Percentiles rank a stretch among this genome's conserved stretches.
These are phyloP conservation scores for Dolichallabes microphthalmus DNA, from an alignment of 2,113 vertebrate species.

Conservation along the genomic window DNA sequence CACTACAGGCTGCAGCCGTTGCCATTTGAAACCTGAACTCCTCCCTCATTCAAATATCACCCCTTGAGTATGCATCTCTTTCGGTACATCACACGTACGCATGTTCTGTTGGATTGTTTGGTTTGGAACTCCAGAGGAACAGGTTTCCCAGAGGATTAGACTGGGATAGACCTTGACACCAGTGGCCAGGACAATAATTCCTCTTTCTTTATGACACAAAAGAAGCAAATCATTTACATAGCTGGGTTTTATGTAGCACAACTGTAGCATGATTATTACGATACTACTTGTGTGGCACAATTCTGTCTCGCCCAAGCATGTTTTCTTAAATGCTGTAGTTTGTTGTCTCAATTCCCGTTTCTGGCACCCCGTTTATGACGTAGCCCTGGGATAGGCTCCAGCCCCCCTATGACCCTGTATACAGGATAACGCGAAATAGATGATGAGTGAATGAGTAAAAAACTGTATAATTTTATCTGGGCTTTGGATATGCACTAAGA, in stretches of 20 bases:
- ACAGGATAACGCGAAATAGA: too few relatives aligned
- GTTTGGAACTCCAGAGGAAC: background rate
- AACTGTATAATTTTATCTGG: too few relatives aligned
- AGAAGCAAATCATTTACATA: background rate
- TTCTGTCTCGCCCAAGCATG: background rate
- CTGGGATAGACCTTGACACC: background rate
- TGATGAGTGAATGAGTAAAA: too few relatives aligned
- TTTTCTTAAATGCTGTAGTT: background rate
- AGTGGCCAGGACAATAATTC: background rate
- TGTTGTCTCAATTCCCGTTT: background rate
- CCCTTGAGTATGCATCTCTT: background rate
- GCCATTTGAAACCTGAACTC: constrained; percentile 17
- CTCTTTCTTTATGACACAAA: background rate
- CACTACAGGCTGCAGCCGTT: constrained; percentile 26
- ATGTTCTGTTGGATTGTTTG: background rate
- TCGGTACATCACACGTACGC: background rate
- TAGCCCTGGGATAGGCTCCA: too few relatives aligned
- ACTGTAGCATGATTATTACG: background rate
- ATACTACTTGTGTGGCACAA: background rate
- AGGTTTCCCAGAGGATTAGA: background rate
- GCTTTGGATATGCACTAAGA: too few relatives aligned
- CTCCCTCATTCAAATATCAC: constrained; percentile 10
- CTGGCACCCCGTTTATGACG: too few relatives aligned
- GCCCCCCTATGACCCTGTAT: too few relatives aligned
- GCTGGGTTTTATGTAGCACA: background rate